phyloP scores from a whole-genome alignment of 2,113 vertebrate species.

The Rhinogobius similis region DNA sequence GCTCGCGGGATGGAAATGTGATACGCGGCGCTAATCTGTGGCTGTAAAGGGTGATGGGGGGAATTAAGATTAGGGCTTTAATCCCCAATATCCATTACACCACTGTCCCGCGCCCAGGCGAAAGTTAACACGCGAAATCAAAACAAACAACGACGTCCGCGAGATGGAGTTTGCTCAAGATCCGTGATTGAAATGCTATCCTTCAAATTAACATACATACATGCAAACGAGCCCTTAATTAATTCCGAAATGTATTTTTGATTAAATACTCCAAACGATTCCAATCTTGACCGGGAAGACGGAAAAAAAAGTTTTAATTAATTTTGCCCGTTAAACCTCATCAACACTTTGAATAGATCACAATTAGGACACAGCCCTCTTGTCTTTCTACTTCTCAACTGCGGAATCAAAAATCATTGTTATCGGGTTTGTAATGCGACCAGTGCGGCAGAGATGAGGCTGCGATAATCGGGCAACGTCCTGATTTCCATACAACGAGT shows the following conservation, averaged over 20 bases:
- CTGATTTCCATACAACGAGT: constrained; percentile 72
- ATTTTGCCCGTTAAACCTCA: constrained; percentile 83
- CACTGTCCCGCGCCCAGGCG: constrained; percentile 12
- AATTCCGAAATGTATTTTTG: constrained; percentile 79
- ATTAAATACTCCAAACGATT: constrained; percentile 84
- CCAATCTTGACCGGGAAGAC: constrained; percentile 75
- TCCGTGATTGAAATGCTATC: constrained; percentile 66
- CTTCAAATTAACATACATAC: constrained; percentile 76
- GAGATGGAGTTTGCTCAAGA: constrained; percentile 58
- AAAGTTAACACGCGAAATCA: constrained; percentile 21
- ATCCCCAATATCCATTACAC: constrained; percentile 39
- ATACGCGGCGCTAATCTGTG: constrained; percentile 64
- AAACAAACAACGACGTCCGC: constrained; percentile 50
- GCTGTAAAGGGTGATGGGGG: constrained; percentile 49
- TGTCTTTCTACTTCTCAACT: constrained; percentile 66
- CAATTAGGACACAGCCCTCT: constrained; percentile 77
- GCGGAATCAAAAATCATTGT: constrained; percentile 80
- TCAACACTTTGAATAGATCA: constrained; percentile 80
- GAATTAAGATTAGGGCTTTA: constrained; percentile 71
- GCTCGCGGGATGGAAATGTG: constrained; percentile 56
- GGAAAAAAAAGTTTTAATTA: constrained; percentile 78
- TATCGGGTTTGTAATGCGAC: constrained; percentile 79
- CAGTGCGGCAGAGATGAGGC: constrained; percentile 69
- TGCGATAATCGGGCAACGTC: constrained; percentile 69
- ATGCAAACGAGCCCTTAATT: constrained; percentile 79